Base-by-base conservation (phyloP, 1,140 invertebrate species). In the Pygmarrhopalites habei region DNA sequence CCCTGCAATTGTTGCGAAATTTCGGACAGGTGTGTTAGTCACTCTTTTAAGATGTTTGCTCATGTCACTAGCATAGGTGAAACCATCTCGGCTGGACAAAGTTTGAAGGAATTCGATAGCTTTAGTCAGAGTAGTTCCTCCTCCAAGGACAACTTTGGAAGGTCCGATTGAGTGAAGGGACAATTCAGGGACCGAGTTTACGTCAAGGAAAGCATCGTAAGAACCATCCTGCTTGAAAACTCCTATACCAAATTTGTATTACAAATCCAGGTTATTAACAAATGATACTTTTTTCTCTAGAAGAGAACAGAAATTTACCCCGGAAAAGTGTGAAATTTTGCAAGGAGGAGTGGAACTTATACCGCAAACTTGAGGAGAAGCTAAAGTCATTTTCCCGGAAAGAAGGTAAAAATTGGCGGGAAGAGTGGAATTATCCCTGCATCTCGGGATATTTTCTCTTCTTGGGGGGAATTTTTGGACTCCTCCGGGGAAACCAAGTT, bases 231-330 rank as follows among this genome's bases (percentile, higher is more conserved):
- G 7, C 23, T 59, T 59, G 26, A 19, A 59, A 23, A 59, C 57
- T 44, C 57, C 57, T 44, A 26, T 49, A n/a, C 80, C 83, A 1
- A 85, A 86, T 69, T 86, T 86, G 32, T n/a, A n/a, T n/a, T n/a
- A n/a, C n/a, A n/a, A n/a, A n/a, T n/a, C n/a, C n/a, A n/a, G n/a
- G n/a, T n/a, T n/a, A n/a, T n/a, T n/a, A n/a, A n/a, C n/a, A n/a
- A n/a, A n/a, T n/a, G n/a, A n/a, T n/a, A n/a, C n/a, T n/a, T n/a
- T n/a, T n/a, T n/a, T n/a, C n/a, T n/a, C n/a, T n/a, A n/a, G n/a
- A n/a, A n/a, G n/a, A n/a, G n/a, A n/a, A n/a, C n/a, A n/a, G n/a
- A n/a, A n/a, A n/a, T n/a, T n/a, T n/a, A n/a, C n/a, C n/a, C n/a
- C n/a, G n/a, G n/a, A n/a, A n/a, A n/a, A n/a, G n/a, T n/a, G n/a